Evolutionary conservation across 2,888 invertebrate species (phyloP).

Genomic region (Orthonevra nobilis): DNA sequence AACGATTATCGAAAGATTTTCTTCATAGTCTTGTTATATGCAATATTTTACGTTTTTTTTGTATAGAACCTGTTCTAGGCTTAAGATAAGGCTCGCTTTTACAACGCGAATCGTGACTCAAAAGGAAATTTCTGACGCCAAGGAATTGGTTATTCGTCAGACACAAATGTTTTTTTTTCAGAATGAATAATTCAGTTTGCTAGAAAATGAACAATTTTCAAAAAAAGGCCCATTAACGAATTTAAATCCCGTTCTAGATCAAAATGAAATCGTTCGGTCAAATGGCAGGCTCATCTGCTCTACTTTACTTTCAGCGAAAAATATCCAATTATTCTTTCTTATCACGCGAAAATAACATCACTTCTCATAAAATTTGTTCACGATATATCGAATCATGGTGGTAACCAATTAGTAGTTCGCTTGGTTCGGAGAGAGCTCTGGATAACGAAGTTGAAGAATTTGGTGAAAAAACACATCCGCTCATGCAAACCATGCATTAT

Average conservation of each 20-base stretch:
- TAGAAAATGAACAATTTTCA: background rate
- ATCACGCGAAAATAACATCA: background rate
- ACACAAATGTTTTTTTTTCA: background rate
- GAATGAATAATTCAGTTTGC: background rate
- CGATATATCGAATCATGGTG: conserved; percentile 9
- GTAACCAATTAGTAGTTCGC: conserved; percentile 13
- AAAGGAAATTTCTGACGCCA: background rate
- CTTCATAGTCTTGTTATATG: background rate
- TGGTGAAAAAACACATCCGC: conserved; percentile 14
- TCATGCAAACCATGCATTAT: conserved; percentile 7
- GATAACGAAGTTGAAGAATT: conserved; percentile 2
- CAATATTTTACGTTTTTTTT: conserved; percentile 1
- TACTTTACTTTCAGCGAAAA: background rate
- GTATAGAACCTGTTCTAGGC: background rate
- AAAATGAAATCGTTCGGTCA: background rate
- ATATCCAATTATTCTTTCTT: background rate
- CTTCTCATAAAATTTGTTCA: conserved; percentile 13
- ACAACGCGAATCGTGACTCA: background rate
- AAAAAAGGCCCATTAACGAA: background rate
- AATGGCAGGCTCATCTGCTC: conserved; percentile 5
- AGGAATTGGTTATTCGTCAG: background rate
- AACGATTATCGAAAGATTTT: background rate
- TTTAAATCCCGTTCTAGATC: background rate
- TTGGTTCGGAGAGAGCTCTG: conserved; percentile 4
- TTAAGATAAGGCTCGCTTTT: background rate